These are phyloP conservation scores for Larimichthys polyactis DNA, from an alignment of 2,113 vertebrate genomes.

Conservation along the genomic window DNA sequence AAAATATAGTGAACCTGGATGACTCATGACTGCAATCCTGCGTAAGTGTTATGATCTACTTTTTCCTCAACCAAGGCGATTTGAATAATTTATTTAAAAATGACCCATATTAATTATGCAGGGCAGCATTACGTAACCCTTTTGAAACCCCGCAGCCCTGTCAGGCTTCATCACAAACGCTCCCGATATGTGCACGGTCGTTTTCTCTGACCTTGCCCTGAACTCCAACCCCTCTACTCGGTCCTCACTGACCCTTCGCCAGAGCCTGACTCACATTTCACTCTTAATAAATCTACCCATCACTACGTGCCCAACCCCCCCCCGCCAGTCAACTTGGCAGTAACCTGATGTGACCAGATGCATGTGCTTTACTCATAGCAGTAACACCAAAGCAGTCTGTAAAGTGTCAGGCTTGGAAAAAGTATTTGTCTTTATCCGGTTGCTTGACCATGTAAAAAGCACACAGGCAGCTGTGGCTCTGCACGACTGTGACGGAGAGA, in stretches of 20 bases:
- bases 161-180: slow-evolving; percentile 3
- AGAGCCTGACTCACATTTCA: slow-evolving; percentile 69
- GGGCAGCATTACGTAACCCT: slow-evolving; percentile 33
- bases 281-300: slow-evolving; percentile 77
- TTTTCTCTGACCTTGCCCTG: slow-evolving; percentile 69
- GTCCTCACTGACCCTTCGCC: slow-evolving; percentile 57
- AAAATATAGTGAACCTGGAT: background rate
- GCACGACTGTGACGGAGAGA: slow-evolving; percentile 22
- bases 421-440: slow-evolving; percentile 31
- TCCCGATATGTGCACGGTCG: slow-evolving; percentile 10
- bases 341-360: slow-evolving; percentile 40
- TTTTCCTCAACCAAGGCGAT: slow-evolving; percentile 4
- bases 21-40: background rate
- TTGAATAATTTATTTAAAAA: slow-evolving; percentile 46
- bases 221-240: slow-evolving; percentile 66
- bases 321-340: slow-evolving; percentile 24
- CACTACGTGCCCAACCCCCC: slow-evolving; percentile 22
- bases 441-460: slow-evolving; percentile 43
- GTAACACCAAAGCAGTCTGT: slow-evolving; percentile 8
- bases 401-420: slow-evolving; percentile 25
- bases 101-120: slow-evolving; percentile 34
- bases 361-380: slow-evolving; percentile 29
- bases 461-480: slow-evolving; percentile 13
- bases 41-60: background rate
- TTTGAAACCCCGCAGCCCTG: slow-evolving; percentile 23